Percentiles rank a stretch among this genome's conserved stretches.
These are phyloP conservation scores for Nymphalis urticae DNA, from an alignment of 2,888 invertebrate species.

Conservation along the genomic window DNA sequence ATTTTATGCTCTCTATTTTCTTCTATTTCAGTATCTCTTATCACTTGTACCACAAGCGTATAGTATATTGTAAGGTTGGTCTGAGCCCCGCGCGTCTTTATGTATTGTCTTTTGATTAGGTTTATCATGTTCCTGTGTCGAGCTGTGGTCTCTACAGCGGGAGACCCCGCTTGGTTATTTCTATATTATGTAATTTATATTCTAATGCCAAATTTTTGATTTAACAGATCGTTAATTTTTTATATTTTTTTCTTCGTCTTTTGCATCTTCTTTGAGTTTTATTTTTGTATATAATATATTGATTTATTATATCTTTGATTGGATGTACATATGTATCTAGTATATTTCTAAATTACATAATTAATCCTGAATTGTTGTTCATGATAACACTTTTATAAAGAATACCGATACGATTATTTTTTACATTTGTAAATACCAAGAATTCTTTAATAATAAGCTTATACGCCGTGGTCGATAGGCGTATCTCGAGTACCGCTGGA, in stretches of 20 bases:
- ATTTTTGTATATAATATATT: neutral
- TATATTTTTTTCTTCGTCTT: neutral
- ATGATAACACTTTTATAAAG: too few species aligned
- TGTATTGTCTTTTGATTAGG: constrained; percentile 72
- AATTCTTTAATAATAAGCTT: too few species aligned
- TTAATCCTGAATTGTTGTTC: too few species aligned
- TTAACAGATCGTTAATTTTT: neutral
- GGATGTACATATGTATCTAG: too few species aligned
- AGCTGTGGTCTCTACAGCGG: constrained; percentile 26
- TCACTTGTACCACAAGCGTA: constrained; percentile 46
- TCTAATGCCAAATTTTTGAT: neutral
- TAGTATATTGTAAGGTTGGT: constrained; percentile 65
- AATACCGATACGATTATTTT: too few species aligned
- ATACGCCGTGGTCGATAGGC: too few species aligned
- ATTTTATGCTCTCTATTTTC: too few species aligned
- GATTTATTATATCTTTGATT: too few species aligned
- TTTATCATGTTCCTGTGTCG: constrained; percentile 55
- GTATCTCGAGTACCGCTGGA: neutral
- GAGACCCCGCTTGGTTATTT: constrained; percentile 21
- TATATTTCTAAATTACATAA: too few species aligned
- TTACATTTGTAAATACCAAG: too few species aligned
- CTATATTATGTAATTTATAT: neutral
- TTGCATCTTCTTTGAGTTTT: neutral
- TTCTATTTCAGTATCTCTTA: constrained; percentile 16
- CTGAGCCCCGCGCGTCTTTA: constrained; percentile 68